Evolutionary conservation across 2,113 vertebrate genomes (phyloP), one percentile per base, ranked within the genome.

Genomic region (Thunnus thynnus): DNA sequence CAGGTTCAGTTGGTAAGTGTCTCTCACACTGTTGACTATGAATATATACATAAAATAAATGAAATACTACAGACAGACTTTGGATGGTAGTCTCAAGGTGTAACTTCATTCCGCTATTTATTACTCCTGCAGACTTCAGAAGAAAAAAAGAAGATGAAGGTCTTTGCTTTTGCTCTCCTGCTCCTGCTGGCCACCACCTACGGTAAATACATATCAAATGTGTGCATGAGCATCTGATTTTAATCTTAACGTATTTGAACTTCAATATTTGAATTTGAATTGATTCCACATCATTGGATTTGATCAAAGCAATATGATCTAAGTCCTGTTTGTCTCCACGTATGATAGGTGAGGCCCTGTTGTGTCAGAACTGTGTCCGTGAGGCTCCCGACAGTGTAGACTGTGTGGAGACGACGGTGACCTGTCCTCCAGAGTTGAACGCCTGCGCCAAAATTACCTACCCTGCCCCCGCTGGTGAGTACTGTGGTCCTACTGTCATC

Each of bases 181-280:
- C 81, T 83, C 54, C 51, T 78, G 65, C 65, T 76, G 80, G 72
- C 72, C n/a, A 7, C 76, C 80, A 65, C 56, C 36, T 76, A 82
- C 1, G 58, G 80, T 76, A 54, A 78, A 52, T 18, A 52, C 18
- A 4, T 3, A 30, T 30, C 2, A 30, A 30, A 30, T 30, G 27
- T 30, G 27, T 30, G 27, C 27, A 3, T 30, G 27, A 30, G 27
- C 27, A 30, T 30, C 27, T 30, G 27, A 30, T 30, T 30, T 30
- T 30, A 30, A 30, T 30, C 27, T 4, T 30, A 30, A 30, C 27
- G 4, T 30, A 30, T 30, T 30, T 30, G 2, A 30, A 30, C 27
- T 30, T 30, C 3, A 30, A 30, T 30, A 30, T 30, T 30, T 30
- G 27, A 30, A 30, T 30, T 3, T 30, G 27, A 30, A 30, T 30